Evolutionary conservation across 2,113 vertebrate species (phyloP).

Genomic region (Isichthys henryi): DNA sequence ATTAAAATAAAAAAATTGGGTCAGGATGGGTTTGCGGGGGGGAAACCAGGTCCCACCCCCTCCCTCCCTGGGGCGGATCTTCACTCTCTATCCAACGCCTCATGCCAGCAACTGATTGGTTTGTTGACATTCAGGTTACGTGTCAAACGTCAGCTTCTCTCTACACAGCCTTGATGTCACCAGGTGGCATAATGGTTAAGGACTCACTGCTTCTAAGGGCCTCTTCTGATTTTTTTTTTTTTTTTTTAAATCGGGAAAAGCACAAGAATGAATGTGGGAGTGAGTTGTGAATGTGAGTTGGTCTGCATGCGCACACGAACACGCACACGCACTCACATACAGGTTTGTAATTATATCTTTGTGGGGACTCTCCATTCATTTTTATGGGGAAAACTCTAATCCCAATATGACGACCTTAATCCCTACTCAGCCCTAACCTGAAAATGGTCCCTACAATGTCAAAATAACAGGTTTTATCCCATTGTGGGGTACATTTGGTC

Average conservation of each 20-base stretch:
- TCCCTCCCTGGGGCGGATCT: background rate
- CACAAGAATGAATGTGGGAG: background rate
- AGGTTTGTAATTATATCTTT: too few relatives aligned
- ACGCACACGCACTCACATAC: background rate
- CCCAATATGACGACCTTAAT: too few relatives aligned
- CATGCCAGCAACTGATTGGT: background rate
- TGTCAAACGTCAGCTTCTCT: background rate
- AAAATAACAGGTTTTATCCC: too few relatives aligned
- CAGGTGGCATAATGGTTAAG: background rate
- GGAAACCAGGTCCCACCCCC: background rate
- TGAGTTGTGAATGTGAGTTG: background rate
- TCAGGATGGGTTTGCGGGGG: background rate
- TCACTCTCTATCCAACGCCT: background rate
- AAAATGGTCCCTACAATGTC: too few relatives aligned
- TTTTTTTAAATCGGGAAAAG: background rate
- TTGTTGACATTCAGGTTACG: background rate
- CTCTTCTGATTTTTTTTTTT: background rate
- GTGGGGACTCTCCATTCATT: too few relatives aligned
- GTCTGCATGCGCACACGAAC: background rate
- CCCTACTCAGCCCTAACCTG: too few relatives aligned
- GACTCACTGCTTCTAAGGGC: background rate
- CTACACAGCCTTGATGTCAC: background rate
- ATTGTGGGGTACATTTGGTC: too few relatives aligned
- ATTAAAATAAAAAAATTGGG: background rate
- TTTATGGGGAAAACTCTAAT: too few relatives aligned